phyloP scores from a whole-genome alignment of 2,113 vertebrate species.

The Dendropsophus ebraccatus region DNA sequence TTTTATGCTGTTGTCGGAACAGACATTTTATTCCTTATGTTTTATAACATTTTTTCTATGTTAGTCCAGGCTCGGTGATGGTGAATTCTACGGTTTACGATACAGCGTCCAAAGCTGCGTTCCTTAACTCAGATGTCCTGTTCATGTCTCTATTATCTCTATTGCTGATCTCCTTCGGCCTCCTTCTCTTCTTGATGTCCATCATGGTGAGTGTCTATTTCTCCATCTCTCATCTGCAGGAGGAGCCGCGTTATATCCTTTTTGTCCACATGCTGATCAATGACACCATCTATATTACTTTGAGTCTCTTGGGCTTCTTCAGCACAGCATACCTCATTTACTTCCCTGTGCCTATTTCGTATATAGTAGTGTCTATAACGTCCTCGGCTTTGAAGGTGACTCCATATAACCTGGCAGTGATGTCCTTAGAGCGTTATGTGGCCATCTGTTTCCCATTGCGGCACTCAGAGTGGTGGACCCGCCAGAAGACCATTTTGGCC shows the following conservation, averaged over 20 bases:
- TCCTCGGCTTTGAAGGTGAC: not conserved
- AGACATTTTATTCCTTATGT: no score
- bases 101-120: not conserved
- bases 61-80: not conserved
- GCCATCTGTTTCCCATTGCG: slow-evolving; percentile 42
- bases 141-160: not conserved
- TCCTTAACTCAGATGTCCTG: not conserved
- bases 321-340: not conserved
- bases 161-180: not conserved
- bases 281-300: not conserved
- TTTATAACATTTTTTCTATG: not conserved
- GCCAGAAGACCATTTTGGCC: not conserved
- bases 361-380: not conserved
- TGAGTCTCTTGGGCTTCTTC: not conserved
- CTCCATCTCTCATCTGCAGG: not conserved
- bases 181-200: not conserved
- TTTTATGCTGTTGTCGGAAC: no score
- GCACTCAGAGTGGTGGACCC: slow-evolving; percentile 10
- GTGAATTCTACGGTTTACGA: not conserved
- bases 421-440: slow-evolving; percentile 27
- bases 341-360: not conserved
- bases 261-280: slow-evolving; percentile 31
- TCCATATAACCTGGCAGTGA: slow-evolving; percentile 40
- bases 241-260: not conserved
- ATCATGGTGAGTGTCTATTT: not conserved